These are phyloP conservation scores for Alauda arvensis DNA, from an alignment of 2,797 vertebrate genomes.

Conservation along the genomic window DNA sequence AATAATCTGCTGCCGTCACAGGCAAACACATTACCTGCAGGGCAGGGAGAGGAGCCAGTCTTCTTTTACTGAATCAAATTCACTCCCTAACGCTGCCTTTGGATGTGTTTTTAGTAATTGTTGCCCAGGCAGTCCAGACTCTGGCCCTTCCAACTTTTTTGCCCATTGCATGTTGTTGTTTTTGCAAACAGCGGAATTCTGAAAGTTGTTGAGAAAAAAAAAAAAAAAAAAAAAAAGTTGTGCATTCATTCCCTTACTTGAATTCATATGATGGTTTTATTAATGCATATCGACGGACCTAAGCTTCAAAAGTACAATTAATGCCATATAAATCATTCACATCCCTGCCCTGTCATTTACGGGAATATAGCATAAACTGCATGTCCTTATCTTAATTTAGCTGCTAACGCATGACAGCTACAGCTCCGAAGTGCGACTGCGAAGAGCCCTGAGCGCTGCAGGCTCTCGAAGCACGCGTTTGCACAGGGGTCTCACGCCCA, in stretches of 20 bases:
- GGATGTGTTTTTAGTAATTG: neutral
- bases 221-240: neutral
- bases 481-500: fast-evolving
- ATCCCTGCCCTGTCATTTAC: constrained; percentile 11
- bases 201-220: neutral
- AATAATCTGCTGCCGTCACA: constrained; percentile 75
- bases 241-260: neutral
- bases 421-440: neutral
- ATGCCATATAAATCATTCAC: constrained; percentile 21
- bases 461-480: fast-evolving
- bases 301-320: neutral
- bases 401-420: neutral
- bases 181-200: neutral
- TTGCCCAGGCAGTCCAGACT: neutral
- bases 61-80: constrained; percentile 37
- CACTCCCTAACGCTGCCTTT: constrained; percentile 28
- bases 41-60: constrained; percentile 41
- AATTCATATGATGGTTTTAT: neutral
- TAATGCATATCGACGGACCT: neutral
- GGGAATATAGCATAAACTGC: neutral
- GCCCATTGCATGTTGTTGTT: neutral
- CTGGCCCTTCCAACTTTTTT: constrained; percentile 23
- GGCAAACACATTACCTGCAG: constrained; percentile 73
- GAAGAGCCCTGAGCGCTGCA: neutral
- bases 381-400: constrained; percentile 34